Evolutionary conservation across 2,113 vertebrate genomes (phyloP), one percentile per base, ranked within the genome.

Genomic region (Chionodraco myersi): DNA sequence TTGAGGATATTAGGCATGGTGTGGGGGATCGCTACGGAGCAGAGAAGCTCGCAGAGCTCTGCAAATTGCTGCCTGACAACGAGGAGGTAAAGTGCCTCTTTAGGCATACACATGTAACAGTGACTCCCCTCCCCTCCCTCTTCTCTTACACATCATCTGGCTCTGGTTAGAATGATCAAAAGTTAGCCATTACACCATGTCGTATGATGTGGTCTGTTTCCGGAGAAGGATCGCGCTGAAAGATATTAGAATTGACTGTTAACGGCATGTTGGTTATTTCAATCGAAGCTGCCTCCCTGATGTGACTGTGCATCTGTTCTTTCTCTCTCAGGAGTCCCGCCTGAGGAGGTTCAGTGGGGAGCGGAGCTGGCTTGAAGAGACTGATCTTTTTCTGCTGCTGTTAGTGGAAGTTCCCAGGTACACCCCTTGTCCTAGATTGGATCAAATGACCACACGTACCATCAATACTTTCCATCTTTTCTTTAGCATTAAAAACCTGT

Each of bases 341-440:
- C 77, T 95, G 54, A 93, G 82, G 80, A 92, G 68, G 64, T 96
- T 95, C 73, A 82, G 72, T 14, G 93, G 93, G 56, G 94, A 95
- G 45, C 93, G 89, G 21, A 85, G 88, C 78, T 91, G 86, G 73
- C 93, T 96, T 9, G 90, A 90, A 82, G 92, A 95, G 79, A 92
- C 95, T 12, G 95, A 96, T 90, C 93, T 94, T 82, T 95, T 96
- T 87, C 90, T 96, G 83, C 78, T 95, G 62, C 86, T 94, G 45
- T 79, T 96, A 63, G 92, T 95, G 79, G 93, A 95, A 81, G 84
- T 95, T 67, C 94, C 93, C 84, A 96, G 94, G 95, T 96, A 91
- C 21, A 57, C 23, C 45, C 18, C 41, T 21, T 53, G 14, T 30
- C 21, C 41, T 30, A 47, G 12, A 52, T 23, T 34, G 9, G 41